Evolutionary conservation across 2,888 invertebrate genomes (phyloP).

Genomic region (Tenthredo distinguenda): DNA sequence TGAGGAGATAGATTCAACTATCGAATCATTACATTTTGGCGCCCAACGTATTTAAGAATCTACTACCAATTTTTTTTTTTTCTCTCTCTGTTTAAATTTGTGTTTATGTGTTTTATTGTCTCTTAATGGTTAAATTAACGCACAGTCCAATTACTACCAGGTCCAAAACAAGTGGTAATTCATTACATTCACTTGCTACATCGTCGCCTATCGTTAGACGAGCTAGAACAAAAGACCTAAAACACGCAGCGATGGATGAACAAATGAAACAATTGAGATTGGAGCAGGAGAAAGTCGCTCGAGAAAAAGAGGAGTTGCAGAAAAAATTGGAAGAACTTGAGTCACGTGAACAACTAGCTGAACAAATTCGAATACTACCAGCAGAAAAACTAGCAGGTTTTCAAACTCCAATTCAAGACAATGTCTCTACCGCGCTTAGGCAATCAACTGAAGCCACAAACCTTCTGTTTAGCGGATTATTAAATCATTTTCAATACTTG

Average conservation of each 20-base stretch:
- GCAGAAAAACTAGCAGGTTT: slow-evolving; percentile 21
- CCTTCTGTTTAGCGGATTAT: slow-evolving; percentile 52
- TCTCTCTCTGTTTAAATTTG: too few species aligned
- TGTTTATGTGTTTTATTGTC: too few species aligned
- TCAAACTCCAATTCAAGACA: not conserved
- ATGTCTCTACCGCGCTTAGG: not conserved
- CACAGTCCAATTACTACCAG: too few species aligned
- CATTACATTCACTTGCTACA: too few species aligned
- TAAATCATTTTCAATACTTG: slow-evolving; percentile 52
- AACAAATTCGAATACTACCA: slow-evolving; percentile 3
- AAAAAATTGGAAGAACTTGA: not conserved
- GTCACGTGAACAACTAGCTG: not conserved
- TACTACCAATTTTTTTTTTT: too few species aligned
- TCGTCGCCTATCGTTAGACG: too few species aligned
- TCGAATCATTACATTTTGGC: too few species aligned
- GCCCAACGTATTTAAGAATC: too few species aligned
- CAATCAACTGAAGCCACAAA: not conserved
- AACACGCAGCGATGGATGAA: not conserved
- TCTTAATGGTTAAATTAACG: too few species aligned
- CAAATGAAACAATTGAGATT: slow-evolving; percentile 9
- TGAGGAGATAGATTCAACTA: too few species aligned
- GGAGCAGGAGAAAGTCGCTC: slow-evolving; percentile 9
- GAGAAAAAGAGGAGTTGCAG: not conserved
- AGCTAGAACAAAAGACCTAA: too few species aligned
- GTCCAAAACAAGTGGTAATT: too few species aligned